phyloP scores from a whole-genome alignment of 2,888 invertebrate species.

The Erpobdella octoculata region DNA sequence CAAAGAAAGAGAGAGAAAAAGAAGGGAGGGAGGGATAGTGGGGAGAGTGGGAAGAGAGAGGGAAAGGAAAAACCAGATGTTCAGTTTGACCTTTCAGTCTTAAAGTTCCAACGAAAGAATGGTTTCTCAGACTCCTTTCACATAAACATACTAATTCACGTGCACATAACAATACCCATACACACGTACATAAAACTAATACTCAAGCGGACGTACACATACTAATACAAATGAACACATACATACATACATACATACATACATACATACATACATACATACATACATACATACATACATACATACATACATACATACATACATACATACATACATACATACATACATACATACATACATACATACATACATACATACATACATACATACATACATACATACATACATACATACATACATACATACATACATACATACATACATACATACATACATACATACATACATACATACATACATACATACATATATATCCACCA shows the following conservation, averaged over 20 bases:
- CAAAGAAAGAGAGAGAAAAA: too few species aligned
- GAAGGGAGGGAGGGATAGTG: too few species aligned
- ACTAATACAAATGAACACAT: not conserved
- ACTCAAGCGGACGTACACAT: not conserved
- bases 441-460: conserved; percentile 31
- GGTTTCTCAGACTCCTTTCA: not conserved
- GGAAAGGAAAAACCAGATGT: too few species aligned
- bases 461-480: conserved; percentile 31
- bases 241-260: not conserved
- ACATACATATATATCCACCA: conserved; percentile 21
- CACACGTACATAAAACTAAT: not conserved
- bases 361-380: not conserved
- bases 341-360: not conserved
- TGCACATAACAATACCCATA: not conserved
- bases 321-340: conserved; percentile 15
- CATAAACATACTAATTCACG: not conserved
- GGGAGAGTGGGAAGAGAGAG: too few species aligned
- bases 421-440: conserved; percentile 30
- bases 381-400: not conserved
- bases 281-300: conserved; percentile 13
- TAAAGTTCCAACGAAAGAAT: not conserved
- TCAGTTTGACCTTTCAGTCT: too few species aligned
- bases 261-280: not conserved
- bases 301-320: conserved; percentile 1
- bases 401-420: conserved; percentile 21